These are phyloP conservation scores for Eurytoma californica DNA, from an alignment of 2,888 invertebrate species.

Conservation along the genomic window DNA sequence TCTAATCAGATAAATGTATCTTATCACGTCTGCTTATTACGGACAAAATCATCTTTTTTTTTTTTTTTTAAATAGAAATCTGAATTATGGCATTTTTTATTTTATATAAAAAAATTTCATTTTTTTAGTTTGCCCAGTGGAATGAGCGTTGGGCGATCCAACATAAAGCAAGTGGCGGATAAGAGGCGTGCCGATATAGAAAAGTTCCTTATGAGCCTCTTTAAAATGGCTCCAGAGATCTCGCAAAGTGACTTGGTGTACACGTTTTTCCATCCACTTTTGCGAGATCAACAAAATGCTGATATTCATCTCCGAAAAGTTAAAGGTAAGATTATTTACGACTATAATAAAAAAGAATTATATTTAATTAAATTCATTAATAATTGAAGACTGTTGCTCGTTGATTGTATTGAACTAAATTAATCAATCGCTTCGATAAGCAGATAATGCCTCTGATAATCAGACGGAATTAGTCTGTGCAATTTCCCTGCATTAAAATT, in stretches of 20 bases:
- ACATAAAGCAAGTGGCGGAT: conserved; percentile 96
- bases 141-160: conserved; percentile 91
- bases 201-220: conserved; percentile 90
- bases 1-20: conserved; percentile 55
- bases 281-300: conserved; percentile 94
- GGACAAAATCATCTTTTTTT: conserved; percentile 7
- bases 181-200: conserved; percentile 93
- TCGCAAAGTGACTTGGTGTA: conserved; percentile 97
- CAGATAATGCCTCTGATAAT: too few relatives aligned
- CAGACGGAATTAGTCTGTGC: too few relatives aligned
- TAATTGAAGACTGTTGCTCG: too few relatives aligned
- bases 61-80: not conserved
- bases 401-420: too few relatives aligned
- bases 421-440: too few relatives aligned
- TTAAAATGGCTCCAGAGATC: conserved; percentile 93
- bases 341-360: too few relatives aligned
- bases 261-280: conserved; percentile 97
- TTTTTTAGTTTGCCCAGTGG: conserved; percentile 82
- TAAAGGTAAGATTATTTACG: conserved; percentile 78
- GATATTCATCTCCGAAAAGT: conserved; percentile 87
- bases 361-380: too few relatives aligned
- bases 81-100: not conserved
- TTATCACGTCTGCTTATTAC: conserved; percentile 37
- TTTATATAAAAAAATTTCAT: not conserved
- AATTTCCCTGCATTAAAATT: too few relatives aligned